Evolutionary conservation across 2,888 invertebrate genomes (phyloP).

Genomic region (Cryptus viduatorius): DNA sequence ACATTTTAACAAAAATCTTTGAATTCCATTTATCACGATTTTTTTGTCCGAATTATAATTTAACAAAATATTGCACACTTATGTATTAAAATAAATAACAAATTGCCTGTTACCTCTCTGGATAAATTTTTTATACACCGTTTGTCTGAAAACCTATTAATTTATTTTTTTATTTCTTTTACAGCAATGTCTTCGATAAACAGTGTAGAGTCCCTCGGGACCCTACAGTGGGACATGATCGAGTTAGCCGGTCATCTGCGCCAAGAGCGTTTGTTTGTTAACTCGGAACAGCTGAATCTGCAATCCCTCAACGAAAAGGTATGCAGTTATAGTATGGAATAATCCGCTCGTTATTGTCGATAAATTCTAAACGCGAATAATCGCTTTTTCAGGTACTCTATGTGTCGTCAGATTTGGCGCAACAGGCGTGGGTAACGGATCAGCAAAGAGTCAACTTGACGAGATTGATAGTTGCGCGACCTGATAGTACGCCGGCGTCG

Average conservation of each 20-base stretch:
- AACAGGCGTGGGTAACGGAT: constrained; percentile 94
- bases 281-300: constrained; percentile 93
- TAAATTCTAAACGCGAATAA: neutral
- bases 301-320: constrained; percentile 92
- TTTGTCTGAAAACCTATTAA: neutral
- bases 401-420: constrained; percentile 87
- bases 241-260: constrained; percentile 90
- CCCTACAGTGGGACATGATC: constrained; percentile 86
- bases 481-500: constrained; percentile 91
- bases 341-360: neutral
- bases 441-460: constrained; percentile 94
- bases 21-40: neutral
- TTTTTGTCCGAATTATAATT: neutral
- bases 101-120: neutral
- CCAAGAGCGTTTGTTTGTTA: constrained; percentile 94
- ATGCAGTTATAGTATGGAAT: constrained; percentile 77
- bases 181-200: constrained; percentile 83
- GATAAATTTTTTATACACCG: neutral
- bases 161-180: neutral
- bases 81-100: no score
- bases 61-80: neutral
- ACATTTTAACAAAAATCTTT: neutral
- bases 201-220: constrained; percentile 81
- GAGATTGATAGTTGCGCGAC: constrained; percentile 90
- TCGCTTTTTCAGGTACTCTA: constrained; percentile 84